These are phyloP conservation scores for Antitype chi DNA, from an alignment of 2,888 invertebrate genomes.

Conservation along the genomic window DNA sequence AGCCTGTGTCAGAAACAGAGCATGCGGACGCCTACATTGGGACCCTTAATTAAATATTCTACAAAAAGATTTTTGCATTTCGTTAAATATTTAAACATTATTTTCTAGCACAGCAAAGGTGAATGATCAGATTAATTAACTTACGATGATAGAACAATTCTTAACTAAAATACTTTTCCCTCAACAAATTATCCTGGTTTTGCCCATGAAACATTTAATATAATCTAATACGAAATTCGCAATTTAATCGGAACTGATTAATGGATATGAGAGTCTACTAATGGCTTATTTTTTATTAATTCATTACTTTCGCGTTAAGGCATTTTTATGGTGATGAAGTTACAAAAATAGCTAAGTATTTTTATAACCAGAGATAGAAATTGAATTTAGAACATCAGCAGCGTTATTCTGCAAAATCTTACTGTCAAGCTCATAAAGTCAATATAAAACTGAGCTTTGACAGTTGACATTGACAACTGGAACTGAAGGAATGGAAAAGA, in stretches of 20 bases:
- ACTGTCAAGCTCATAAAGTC: not conserved
- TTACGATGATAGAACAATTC: not conserved
- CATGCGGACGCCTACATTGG: constrained; percentile 11
- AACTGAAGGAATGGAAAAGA: not conserved
- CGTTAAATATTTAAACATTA: constrained; percentile 1
- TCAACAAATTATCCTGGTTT: not conserved
- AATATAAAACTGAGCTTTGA: not conserved
- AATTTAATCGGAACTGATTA: constrained; percentile 23
- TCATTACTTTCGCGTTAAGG: not conserved
- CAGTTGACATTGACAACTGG: constrained; percentile 3
- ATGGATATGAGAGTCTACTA: constrained; percentile 23
- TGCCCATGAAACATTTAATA: constrained; percentile 1
- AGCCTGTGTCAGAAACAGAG: constrained; percentile 46
- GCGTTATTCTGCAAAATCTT: not conserved
- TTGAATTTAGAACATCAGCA: not conserved
- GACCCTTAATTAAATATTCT: constrained; percentile 40
- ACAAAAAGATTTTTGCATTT: constrained; percentile 15
- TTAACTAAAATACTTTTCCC: not conserved
- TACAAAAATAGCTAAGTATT: constrained; percentile 15
- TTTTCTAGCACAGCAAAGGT: not conserved
- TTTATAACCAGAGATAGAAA: not conserved
- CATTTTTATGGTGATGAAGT: constrained; percentile 14
- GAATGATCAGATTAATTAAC: not conserved
- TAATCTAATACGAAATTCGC: constrained; percentile 2
- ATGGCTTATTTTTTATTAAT: constrained; percentile 21